A percentile compares a stretch with the other conserved stretches of the same genome.
These are phyloP conservation scores for Pelusios castaneus DNA, from an alignment of 2,113 vertebrate genomes.

Conservation along the genomic window DNA sequence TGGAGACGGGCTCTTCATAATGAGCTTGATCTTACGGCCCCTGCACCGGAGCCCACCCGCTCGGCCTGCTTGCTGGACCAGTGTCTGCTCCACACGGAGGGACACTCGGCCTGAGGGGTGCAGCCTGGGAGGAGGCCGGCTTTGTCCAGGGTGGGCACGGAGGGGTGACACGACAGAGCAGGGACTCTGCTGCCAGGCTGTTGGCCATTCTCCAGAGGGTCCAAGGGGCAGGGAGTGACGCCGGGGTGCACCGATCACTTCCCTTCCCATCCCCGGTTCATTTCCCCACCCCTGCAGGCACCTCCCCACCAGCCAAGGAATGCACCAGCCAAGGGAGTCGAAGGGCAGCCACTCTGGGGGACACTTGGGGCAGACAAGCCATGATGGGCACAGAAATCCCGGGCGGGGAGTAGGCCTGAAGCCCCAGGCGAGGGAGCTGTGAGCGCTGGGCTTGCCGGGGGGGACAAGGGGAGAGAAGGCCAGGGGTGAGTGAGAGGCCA, in stretches of 20 bases:
- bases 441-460: background rate
- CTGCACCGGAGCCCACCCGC: background rate
- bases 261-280: background rate
- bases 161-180: background rate
- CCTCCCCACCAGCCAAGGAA: background rate
- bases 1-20: background rate
- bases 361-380: background rate
- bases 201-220: background rate
- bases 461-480: background rate
- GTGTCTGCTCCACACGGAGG: background rate
- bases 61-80: background rate
- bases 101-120: no score
- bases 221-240: background rate
- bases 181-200: background rate
- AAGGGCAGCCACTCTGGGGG: background rate
- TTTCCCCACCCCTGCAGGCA: background rate
- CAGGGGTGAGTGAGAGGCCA: background rate
- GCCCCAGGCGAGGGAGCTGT: background rate
- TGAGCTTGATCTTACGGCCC: background rate
- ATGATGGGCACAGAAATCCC: background rate
- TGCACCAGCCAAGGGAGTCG: background rate
- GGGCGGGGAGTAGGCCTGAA: background rate
- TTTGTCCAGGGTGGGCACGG: background rate
- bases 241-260: background rate
- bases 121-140: background rate